phyloP scores from a whole-genome alignment of 2,797 vertebrate species.

The Orientallactaga sibirica region DNA sequence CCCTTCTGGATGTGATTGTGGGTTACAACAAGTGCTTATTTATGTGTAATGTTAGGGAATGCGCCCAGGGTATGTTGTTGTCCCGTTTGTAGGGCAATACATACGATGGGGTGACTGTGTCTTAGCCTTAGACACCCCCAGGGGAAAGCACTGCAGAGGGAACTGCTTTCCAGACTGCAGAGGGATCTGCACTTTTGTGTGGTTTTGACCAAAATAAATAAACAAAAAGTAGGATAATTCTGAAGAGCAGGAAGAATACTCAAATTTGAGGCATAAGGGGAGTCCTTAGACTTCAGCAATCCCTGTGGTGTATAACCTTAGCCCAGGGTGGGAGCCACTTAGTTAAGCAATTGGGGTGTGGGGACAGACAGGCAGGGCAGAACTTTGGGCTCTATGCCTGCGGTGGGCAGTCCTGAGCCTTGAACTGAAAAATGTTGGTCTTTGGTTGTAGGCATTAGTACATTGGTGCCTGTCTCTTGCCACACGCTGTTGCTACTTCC shows the following conservation, averaged over 20 bases:
- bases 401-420: constrained; percentile 28
- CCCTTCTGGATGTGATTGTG: constrained; percentile 12
- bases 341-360: background rate
- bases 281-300: background rate
- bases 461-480: background rate
- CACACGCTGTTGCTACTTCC: background rate
- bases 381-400: background rate
- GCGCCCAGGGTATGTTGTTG: background rate
- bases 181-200: constrained; percentile 78
- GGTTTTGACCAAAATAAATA: constrained; percentile 76
- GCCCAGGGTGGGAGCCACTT: background rate
- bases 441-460: background rate
- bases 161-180: constrained; percentile 61
- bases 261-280: constrained; percentile 19
- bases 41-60: background rate
- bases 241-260: background rate
- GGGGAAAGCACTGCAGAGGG: constrained; percentile 38
- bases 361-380: background rate
- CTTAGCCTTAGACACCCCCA: constrained; percentile 18
- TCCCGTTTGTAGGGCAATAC: background rate
- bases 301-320: background rate
- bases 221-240: background rate
- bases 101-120: background rate
- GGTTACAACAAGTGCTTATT: constrained; percentile 53
- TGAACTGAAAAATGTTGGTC: background rate